Percentiles rank a stretch among this genome's conserved stretches.
These are phyloP conservation scores for Centrocercus urophasianus DNA, from an alignment of 2,113 vertebrate genomes.

Conservation along the genomic window DNA sequence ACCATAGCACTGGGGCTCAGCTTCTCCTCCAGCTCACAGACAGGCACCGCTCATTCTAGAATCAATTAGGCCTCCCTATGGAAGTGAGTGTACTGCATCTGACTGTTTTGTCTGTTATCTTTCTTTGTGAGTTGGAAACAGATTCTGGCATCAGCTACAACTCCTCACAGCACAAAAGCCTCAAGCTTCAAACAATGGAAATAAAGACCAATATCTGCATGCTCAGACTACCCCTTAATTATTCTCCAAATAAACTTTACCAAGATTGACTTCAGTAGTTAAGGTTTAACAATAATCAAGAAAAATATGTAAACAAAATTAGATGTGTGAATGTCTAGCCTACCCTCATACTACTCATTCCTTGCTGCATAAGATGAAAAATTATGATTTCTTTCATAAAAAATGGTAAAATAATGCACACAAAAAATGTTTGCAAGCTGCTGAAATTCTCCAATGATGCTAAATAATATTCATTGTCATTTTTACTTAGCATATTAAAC, in stretches of 20 bases:
- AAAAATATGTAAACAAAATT: neutral
- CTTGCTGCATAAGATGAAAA: neutral
- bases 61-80: neutral
- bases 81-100: neutral
- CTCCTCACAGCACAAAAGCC: neutral
- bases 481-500: conserved; percentile 62
- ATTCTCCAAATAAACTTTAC: neutral
- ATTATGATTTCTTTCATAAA: neutral
- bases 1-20: neutral
- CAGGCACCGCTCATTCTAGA: neutral
- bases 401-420: neutral
- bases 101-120: neutral
- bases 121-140: neutral
- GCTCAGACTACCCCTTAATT: neutral
- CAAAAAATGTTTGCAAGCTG: conserved; percentile 13
- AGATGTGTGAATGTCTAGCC: neutral
- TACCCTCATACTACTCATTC: neutral
- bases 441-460: conserved; percentile 29
- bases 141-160: neutral
- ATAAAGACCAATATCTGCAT: neutral
- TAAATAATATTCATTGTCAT: conserved; percentile 50
- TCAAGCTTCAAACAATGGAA: neutral
- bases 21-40: neutral
- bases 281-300: neutral
- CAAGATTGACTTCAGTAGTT: neutral